phyloP scores from a whole-genome alignment of 1,140 invertebrate genomes.

The Heliconius congener region DNA sequence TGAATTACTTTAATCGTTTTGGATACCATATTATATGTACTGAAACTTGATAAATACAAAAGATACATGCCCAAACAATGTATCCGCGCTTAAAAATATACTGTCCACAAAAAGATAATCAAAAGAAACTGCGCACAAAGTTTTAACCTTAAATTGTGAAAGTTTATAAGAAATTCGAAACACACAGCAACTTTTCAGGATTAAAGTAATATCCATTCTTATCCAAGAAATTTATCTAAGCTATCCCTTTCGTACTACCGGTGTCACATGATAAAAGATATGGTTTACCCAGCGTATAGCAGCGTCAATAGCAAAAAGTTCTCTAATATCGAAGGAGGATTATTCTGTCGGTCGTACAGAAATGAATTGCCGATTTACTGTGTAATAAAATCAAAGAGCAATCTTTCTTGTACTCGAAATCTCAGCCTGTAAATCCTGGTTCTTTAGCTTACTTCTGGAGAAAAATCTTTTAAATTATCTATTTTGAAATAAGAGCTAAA shows the following conservation, averaged over 20 bases:
- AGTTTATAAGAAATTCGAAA: constrained; percentile 7
- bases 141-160: not conserved
- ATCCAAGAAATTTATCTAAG: not conserved
- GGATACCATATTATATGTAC: too few relatives aligned
- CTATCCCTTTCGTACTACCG: constrained; percentile 12
- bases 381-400: constrained; percentile 14
- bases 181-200: constrained; percentile 1
- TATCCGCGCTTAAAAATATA: not conserved
- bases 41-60: too few relatives aligned
- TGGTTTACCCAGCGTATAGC: not conserved
- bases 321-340: constrained; percentile 13
- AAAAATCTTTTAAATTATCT: not conserved
- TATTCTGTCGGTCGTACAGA: constrained; percentile 5
- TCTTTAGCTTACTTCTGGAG: not conserved
- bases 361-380: constrained; percentile 15
- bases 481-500: not conserved
- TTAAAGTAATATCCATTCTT: not conserved
- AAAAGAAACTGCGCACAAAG: not conserved
- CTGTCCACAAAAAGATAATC: not conserved
- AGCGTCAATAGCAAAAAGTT: constrained; percentile 2
- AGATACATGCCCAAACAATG: not conserved
- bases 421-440: not conserved
- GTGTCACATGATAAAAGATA: constrained; percentile 12
- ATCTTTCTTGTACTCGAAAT: constrained; percentile 5
- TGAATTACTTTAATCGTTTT: too few relatives aligned